Conservation (phyloP, 2,797 vertebrate species). For the Microctenopoma stevenorrisi region DNA sequence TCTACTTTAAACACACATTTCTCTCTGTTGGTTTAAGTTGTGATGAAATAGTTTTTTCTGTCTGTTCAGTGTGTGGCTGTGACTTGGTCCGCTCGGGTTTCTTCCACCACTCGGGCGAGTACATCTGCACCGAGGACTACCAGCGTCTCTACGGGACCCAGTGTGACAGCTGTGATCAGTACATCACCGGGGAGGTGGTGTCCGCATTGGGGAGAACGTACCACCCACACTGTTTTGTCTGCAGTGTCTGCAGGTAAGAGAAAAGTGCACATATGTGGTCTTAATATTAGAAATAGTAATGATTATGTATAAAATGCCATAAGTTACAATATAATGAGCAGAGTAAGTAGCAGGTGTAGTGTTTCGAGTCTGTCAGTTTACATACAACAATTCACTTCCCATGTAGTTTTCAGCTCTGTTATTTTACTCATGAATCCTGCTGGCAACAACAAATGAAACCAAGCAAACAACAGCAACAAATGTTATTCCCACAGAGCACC, state of each 20-base stretch:
- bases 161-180: slow-evolving; percentile 94
- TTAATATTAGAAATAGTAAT: no score
- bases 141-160: slow-evolving; percentile 95
- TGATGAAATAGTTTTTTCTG: neutral
- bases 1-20: neutral
- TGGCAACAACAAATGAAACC: no score
- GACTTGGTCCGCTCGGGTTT: slow-evolving; percentile 93
- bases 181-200: slow-evolving; percentile 96
- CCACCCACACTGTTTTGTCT: slow-evolving; percentile 96
- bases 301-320: no score
- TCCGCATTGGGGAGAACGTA: slow-evolving; percentile 94
- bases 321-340: no score
- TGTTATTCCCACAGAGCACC: no score
- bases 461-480: no score
- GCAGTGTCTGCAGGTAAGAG: slow-evolving; percentile 90
- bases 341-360: no score
- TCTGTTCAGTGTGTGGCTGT: slow-evolving; percentile 89
- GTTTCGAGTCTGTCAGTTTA: neutral
- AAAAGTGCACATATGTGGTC: slow-evolving; percentile 11
- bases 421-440: no score
- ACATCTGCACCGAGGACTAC: slow-evolving; percentile 96
- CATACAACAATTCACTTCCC: neutral
- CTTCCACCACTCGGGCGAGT: slow-evolving; percentile 96
- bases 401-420: neutral
- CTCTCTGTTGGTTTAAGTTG: neutral